A percentile compares a stretch with the other conserved stretches of the same genome.
Conservation (phyloP, 2,797 vertebrate species). For the Taeniopygia guttata region DNA sequence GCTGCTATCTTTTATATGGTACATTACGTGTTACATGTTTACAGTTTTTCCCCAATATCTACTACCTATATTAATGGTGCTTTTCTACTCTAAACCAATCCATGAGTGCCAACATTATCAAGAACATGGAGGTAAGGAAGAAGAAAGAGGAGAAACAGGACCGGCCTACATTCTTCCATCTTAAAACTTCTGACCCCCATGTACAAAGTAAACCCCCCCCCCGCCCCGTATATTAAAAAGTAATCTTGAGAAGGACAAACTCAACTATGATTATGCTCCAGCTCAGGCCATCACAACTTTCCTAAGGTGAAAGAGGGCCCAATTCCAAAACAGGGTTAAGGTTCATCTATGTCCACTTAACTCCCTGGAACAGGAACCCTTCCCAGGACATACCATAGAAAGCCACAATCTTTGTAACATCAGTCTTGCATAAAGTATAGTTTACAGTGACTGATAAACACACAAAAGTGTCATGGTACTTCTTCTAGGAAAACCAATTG, state of each 20-base stretch:
- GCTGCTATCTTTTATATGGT: no score
- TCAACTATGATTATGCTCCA: neutral
- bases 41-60: no score
- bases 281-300: neutral
- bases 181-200: no score
- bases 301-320: neutral
- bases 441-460: neutral
- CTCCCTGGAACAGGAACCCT: neutral
- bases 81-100: no score
- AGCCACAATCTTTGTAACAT: neutral
- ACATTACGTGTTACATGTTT: no score
- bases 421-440: neutral
- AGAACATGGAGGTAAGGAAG: no score
- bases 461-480: neutral
- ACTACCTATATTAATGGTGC: no score
- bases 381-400: neutral
- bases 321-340: neutral
- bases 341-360: neutral
- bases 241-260: neutral
- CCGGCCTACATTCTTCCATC: no score
- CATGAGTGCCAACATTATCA: no score
- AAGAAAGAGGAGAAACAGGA: no score
- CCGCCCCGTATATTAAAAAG: no score
- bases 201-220: no score
- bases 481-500: neutral